A percentile compares a stretch with the other conserved stretches of the same genome.
These are phyloP conservation scores for Scaptomyza parva DNA, from an alignment of 2,888 invertebrate species.

Conservation along the genomic window DNA sequence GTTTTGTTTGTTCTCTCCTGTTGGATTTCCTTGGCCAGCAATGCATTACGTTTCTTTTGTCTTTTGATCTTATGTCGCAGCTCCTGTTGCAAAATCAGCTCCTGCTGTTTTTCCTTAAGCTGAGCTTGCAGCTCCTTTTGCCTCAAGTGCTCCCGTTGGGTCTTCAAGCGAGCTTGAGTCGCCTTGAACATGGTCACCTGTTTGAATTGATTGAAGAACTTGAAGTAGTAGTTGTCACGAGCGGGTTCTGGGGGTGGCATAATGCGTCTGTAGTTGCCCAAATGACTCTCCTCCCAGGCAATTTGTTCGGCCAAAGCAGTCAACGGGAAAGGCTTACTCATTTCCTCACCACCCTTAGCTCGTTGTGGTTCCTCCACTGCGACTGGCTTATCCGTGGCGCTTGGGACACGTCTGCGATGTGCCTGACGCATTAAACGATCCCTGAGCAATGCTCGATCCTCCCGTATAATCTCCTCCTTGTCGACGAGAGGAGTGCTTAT, in stretches of 20 bases:
- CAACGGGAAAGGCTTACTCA: constrained; percentile 57
- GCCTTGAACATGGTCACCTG: constrained; percentile 88
- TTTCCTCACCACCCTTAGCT: constrained; percentile 17
- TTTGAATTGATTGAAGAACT: constrained; percentile 90
- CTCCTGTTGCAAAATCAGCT: neutral
- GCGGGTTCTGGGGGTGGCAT: constrained; percentile 88
- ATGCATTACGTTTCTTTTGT: constrained; percentile 1
- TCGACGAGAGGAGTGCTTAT: constrained; percentile 91
- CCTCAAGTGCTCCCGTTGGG: constrained; percentile 86
- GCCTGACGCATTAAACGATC: constrained; percentile 49
- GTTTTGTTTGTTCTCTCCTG: constrained; percentile 30
- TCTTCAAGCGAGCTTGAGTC: constrained; percentile 90
- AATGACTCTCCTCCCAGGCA: constrained; percentile 90
- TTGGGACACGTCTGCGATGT: constrained; percentile 83
- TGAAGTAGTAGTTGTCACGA: constrained; percentile 87
- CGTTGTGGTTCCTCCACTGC: neutral
- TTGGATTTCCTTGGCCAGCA: constrained; percentile 35
- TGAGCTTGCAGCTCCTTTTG: constrained; percentile 22
- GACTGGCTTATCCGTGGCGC: neutral
- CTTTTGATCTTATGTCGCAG: constrained; percentile 4
- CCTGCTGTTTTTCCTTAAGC: neutral
- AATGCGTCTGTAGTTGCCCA: constrained; percentile 89
- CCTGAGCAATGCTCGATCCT: constrained; percentile 86
- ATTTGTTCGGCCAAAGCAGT: constrained; percentile 87
- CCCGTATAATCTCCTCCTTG: constrained; percentile 89